Base-by-base conservation (phyloP, 2,888 invertebrate species). In the Globia sparganii region DNA sequence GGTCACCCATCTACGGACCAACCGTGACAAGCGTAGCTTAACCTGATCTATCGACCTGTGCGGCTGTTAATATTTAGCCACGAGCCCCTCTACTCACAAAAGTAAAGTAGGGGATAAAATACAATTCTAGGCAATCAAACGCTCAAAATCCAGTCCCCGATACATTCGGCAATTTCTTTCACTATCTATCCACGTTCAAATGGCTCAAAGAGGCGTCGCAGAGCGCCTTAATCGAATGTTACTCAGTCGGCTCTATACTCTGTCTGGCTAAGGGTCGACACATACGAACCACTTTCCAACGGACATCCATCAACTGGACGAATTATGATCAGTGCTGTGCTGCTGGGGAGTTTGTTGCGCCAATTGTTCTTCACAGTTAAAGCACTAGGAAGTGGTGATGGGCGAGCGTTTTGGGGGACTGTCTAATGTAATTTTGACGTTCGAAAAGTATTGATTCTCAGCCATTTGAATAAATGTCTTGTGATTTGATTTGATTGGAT, bases 171-270 rank as follows among this genome's bases (percentile, higher is more conserved):
- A 46, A 46, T 46, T 78, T 77, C 15, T 64, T 62, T 49, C 25
- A 21, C 9, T 21, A 15, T 66, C 18, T 31, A 67, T 62, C 31
- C 0, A 21, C 46, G 65, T 61, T 67, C 40, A 71, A 75, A 59
- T 69, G n/a, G 65, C 25, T 61, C 61, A 72, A 78, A 78, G 61
- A 62, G 59, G 37, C 59, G 40, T 58, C 21, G 71, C 25, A 31
- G 37, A 43, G 65, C 61, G 25, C 69, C 56, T 69, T 72, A 82
- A 82, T 80, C 74, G 68, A 75, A 69, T 80, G 61, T 72, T 62
- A 21, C 62, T 68, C n/a, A 75, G 46, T 65, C 4, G 34, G 21
- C 8, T 37, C 34, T 71, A 31, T 74, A 64, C 28, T 43, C 31
- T 8, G 9, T 15, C 18, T 58, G 21, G 18, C 15, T 77, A 58